Evolutionary conservation across 2,113 vertebrate species (phyloP).

Genomic region (Perca flavescens): DNA sequence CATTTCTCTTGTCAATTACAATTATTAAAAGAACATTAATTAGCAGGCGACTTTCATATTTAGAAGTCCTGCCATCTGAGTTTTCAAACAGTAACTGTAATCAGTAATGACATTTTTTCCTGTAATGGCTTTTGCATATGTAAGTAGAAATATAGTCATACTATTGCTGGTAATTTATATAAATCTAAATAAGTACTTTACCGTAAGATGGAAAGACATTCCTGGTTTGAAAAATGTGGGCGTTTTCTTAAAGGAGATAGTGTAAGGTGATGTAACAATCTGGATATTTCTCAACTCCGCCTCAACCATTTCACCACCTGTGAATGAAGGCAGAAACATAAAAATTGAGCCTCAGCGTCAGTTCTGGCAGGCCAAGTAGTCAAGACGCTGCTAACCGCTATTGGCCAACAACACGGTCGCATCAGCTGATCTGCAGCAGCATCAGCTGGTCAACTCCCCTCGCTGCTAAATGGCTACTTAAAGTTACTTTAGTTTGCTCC

Average conservation of each 20-base stretch:
- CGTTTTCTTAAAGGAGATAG: constrained; percentile 89
- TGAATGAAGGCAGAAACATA: constrained; percentile 1
- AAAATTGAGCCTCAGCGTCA: too few relatives aligned
- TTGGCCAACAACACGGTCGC: too few relatives aligned
- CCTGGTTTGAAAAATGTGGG: constrained; percentile 92
- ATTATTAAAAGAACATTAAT: not conserved
- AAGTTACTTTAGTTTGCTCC: too few relatives aligned
- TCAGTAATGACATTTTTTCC: not conserved
- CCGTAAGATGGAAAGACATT: constrained; percentile 90
- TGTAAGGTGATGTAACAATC: constrained; percentile 90
- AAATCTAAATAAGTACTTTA: constrained; percentile 65
- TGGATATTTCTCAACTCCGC: constrained; percentile 82
- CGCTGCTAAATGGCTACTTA: too few relatives aligned
- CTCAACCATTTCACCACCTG: constrained; percentile 93
- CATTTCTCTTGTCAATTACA: not conserved
- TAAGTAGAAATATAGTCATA: not conserved
- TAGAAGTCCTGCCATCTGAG: not conserved
- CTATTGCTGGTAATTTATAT: not conserved
- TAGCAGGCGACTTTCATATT: not conserved
- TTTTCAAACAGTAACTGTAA: not conserved
- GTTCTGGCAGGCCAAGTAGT: too few relatives aligned
- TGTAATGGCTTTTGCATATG: not conserved
- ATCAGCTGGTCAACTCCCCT: too few relatives aligned
- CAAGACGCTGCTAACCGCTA: too few relatives aligned
- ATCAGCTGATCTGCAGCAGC: too few relatives aligned